These are phyloP conservation scores for Phyllostomus discolor DNA, from an alignment of 2,113 vertebrate genomes.

Conservation along the genomic window DNA sequence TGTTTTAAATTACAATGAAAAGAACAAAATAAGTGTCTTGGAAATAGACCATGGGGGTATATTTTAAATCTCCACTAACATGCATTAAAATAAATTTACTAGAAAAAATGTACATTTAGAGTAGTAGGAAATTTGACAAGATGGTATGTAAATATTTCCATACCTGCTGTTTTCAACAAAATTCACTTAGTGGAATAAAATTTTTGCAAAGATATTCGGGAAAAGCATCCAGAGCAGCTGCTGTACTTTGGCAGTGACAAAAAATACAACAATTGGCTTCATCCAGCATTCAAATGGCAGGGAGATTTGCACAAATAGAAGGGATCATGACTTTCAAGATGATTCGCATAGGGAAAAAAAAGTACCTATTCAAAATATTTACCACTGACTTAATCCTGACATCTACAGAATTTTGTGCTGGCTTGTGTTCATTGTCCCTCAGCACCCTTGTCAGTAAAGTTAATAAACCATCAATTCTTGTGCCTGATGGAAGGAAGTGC, in stretches of 20 bases:
- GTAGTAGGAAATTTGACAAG: not conserved
- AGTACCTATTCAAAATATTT: not conserved
- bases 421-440: not conserved
- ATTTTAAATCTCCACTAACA: not conserved
- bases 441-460: not conserved
- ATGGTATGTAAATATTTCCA: not conserved
- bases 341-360: not conserved
- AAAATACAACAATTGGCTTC: not conserved
- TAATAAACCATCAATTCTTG: not conserved
- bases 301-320: not conserved
- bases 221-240: not conserved
- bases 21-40: not conserved
- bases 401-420: not conserved
- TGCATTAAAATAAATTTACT: not conserved
- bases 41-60: not conserved
- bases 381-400: not conserved
- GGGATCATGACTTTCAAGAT: not conserved
- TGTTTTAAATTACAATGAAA: not conserved
- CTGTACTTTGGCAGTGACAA: not conserved
- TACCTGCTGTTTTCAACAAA: not conserved
- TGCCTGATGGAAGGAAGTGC: not conserved
- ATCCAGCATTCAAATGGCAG: not conserved
- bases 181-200: not conserved
- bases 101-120: not conserved
- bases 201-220: not conserved